Percentiles rank a stretch among this genome's conserved stretches.
Evolutionary conservation across 1,140 invertebrate genomes (phyloP).

Genomic region (Ostrea denselamellosa): DNA sequence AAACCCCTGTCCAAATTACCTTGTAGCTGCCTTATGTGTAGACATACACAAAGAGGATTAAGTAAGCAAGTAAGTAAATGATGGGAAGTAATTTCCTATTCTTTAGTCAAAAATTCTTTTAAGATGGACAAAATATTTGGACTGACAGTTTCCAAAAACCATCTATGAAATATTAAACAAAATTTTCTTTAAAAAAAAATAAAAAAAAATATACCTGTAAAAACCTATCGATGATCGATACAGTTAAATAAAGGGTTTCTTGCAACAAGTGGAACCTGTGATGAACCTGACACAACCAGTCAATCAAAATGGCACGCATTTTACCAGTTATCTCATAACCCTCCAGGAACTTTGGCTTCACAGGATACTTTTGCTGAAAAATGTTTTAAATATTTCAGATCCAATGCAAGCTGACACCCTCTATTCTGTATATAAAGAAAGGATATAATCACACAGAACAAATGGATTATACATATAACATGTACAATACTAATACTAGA

Average conservation of each 20-base stretch:
- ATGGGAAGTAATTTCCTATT: too few species aligned
- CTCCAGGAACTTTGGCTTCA: slow-evolving; percentile 83
- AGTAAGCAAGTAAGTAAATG: too few species aligned
- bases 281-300: slow-evolving; percentile 97
- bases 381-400: neutral
- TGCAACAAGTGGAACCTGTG: slow-evolving; percentile 90
- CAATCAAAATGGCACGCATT: slow-evolving; percentile 91
- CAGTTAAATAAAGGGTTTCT: slow-evolving; percentile 94
- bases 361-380: slow-evolving; percentile 79
- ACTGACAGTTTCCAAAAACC: too few species aligned
- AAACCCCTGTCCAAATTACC: too few species aligned
- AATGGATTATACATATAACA: neutral
- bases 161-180: too few species aligned
- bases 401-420: neutral
- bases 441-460: neutral
- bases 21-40: too few species aligned
- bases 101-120: too few species aligned
- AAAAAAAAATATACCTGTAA: slow-evolving; percentile 85
- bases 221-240: slow-evolving; percentile 94
- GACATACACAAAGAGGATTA: too few species aligned
- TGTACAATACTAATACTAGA: slow-evolving; percentile 51
- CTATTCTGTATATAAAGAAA: neutral
- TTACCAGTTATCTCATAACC: slow-evolving; percentile 86
- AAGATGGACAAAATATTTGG: too few species aligned
- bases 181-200: too few species aligned